Base-by-base conservation (phyloP, 1,140 invertebrate genomes). In the Diuraphis noxia region DNA sequence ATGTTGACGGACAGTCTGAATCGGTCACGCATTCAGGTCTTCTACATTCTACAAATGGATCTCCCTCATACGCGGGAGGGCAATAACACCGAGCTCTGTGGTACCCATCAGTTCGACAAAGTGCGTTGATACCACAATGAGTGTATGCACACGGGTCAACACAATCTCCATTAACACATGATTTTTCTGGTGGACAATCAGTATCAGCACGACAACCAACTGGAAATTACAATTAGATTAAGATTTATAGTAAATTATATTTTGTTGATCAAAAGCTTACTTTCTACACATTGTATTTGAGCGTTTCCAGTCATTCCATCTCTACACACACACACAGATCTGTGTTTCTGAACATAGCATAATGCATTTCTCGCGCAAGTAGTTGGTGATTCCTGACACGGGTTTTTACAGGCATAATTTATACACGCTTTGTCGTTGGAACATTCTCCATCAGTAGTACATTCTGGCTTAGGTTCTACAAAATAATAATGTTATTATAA, bases 261-360 rank as follows among this genome's bases (percentile, higher is more conserved):
- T 72, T 34, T 46, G 25, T 38, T 77, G 9, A 46, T 52, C 6
- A 21, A n/a, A n/a, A 82, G 93, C 94, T 93, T 95, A 96, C 96
- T 95, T 94, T 96, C 95, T 92, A 96, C 95, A 93, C 97, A 98
- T 92, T 96, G 95, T 84, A 95, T 95, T 92, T 97, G 96, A 36
- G 97, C 97, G 94, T 98, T 97, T 93, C 98, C 98, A 93, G 97
- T 97, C 93, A 96, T 97, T 19, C 96, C 97, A 92, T 97, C 96
- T 92, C 96, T 95, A 93, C 98, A 99, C 1, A 96, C 95, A 93
- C 98, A 99, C 38, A 97, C 94, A 13, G 97, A 96, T 93, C 97
- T 94, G 93, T 98, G 98, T 56, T 96, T 94, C 94, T 96, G 96
- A 0, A 97, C 96, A 88, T 96, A 95, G 93, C 98, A 98, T 92